Base-by-base conservation (phyloP, 2,797 vertebrate species). In the Sphenodon punctatus region DNA sequence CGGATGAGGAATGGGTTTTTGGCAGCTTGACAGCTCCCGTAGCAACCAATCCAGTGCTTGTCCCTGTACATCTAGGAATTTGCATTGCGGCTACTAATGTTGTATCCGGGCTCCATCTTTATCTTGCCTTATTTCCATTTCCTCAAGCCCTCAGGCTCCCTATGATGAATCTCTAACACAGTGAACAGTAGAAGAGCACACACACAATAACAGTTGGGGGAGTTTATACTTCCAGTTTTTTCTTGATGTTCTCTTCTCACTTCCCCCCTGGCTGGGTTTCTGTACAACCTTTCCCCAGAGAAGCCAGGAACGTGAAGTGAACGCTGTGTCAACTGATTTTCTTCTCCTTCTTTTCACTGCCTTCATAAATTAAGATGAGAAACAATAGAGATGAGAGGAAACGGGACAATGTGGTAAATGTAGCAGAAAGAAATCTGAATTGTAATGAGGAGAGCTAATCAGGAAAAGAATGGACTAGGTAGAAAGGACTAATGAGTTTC, bases 361-460 rank as follows among this genome's bases (percentile, higher is more conserved):
- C 80, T 90, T 71, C 85, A 83, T 88, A 90, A 91, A 94, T 89
- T 90, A 90, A 88, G 60, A 84, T 0, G 12, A 90, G 85, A 79
- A 90, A 94, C 88, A 90, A 86, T 90, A 90, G 89, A 92, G 84
- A 94, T 89, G 88, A 91, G 82, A 88, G 87, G 89, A 93, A 90
- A 88, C 84, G 91, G 89, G 90, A 93, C 90, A 92, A 93, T 92
- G 92, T 90, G 84, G 91, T 90, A 94, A 93, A 94, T 90, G 91
- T 94, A 92, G 89, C 90, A 92, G 91, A 92, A 94, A 94, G 92
- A 94, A 91, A 93, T 84, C 69, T 89, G 90, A 93, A 93, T 91
- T 89, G 91, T 92, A 93, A 93, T 89, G 87, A 94, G 88, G 75
- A 93, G 85, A 90, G 89, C 90, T 93, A 92, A 90, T 93, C 88